Percentiles rank a stretch among this genome's conserved stretches.
These are phyloP conservation scores for Lepisosteus osseus DNA, from an alignment of 2,113 vertebrate species.

Conservation along the genomic window DNA sequence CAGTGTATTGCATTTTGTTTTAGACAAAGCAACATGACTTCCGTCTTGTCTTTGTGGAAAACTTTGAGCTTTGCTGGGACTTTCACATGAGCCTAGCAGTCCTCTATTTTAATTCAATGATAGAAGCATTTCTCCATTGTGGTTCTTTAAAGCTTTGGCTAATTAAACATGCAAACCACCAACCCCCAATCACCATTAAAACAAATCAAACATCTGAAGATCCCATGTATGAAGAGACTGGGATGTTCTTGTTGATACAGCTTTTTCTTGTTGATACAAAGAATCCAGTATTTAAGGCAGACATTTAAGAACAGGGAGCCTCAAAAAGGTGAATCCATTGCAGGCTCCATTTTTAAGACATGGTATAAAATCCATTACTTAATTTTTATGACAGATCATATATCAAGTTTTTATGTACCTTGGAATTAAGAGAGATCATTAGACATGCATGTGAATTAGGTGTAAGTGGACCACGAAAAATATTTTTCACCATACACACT, in stretches of 20 bases:
- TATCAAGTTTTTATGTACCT: constrained; percentile 69
- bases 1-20: constrained; percentile 48
- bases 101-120: constrained; percentile 59
- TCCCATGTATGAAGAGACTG: constrained; percentile 58
- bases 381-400: constrained; percentile 58
- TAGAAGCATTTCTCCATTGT: constrained; percentile 53
- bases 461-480: constrained; percentile 43
- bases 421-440: constrained; percentile 57
- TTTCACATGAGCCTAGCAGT: constrained; percentile 47
- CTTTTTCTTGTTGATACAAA: constrained; percentile 38
- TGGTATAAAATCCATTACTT: constrained; percentile 52
- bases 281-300: constrained; percentile 36
- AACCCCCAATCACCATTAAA: constrained; percentile 40
- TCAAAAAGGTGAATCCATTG: constrained; percentile 54
- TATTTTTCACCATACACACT: constrained; percentile 16
- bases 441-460: constrained; percentile 67
- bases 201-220: constrained; percentile 40
- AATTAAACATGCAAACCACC: constrained; percentile 60
- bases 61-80: constrained; percentile 44
- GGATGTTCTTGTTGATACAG: constrained; percentile 51
- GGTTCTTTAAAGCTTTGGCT: constrained; percentile 68
- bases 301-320: constrained; percentile 38
- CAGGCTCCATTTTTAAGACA: constrained; percentile 56
- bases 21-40: constrained; percentile 63
- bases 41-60: constrained; percentile 52